Conservation (phyloP, 1,140 invertebrate species). For the Drosophila neocordata region DNA sequence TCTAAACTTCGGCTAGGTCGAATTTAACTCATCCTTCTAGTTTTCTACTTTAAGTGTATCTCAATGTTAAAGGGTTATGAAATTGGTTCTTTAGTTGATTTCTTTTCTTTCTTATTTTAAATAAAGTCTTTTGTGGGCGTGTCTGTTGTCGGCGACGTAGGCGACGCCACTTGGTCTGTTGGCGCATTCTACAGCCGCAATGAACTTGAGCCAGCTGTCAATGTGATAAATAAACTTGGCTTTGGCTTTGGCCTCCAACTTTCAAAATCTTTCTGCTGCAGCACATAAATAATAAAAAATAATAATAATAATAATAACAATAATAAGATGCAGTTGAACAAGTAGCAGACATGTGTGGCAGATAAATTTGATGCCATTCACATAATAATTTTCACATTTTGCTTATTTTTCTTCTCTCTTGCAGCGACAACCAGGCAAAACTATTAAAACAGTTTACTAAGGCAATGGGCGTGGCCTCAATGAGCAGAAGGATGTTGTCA, state of each 20-base stretch:
- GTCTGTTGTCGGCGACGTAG: conserved; percentile 31
- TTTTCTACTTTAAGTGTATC: too few species aligned
- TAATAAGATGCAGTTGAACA: background rate
- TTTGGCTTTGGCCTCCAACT: conserved; percentile 25
- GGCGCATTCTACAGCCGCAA: conserved; percentile 64
- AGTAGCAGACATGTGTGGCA: background rate
- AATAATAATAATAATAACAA: conserved; percentile 32
- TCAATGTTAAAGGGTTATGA: too few species aligned
- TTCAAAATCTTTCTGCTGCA: conserved; percentile 29
- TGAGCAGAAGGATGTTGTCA: conserved; percentile 41
- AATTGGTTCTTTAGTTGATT: background rate
- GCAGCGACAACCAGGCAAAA: conserved; percentile 3
- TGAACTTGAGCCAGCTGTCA: conserved; percentile 74
- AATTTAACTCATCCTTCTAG: too few species aligned
- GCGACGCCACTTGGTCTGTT: conserved; percentile 52
- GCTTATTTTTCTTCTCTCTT: background rate
- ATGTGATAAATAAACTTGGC: conserved; percentile 77
- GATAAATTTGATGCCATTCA: conserved; percentile 17
- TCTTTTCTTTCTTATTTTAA: background rate
- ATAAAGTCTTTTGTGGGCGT: conserved; percentile 3
- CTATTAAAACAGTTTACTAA: background rate
- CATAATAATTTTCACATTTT: background rate
- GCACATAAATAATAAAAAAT: conserved; percentile 47
- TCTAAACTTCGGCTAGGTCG: too few species aligned
- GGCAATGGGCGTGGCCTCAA: conserved; percentile 56